Conservation (phyloP, 2,797 vertebrate genomes). For the Bucorvus abyssinicus region DNA sequence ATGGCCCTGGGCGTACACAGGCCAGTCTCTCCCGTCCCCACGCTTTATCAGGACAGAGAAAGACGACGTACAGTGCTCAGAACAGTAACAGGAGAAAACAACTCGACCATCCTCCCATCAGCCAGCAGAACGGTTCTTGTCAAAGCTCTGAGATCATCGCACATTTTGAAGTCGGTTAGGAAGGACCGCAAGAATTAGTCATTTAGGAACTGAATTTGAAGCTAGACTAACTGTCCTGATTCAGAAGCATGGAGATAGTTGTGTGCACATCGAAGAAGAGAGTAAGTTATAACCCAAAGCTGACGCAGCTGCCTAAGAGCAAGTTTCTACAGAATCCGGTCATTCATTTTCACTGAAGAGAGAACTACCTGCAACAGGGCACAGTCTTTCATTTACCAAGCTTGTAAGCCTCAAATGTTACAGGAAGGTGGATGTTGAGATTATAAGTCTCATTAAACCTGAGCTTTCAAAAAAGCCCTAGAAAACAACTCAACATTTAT, state of each 20-base stretch:
- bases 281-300: not conserved
- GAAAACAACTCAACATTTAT: not conserved
- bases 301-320: not conserved
- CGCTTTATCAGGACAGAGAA: not conserved
- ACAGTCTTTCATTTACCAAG: not conserved
- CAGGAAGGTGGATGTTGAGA: not conserved
- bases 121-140: not conserved
- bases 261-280: not conserved
- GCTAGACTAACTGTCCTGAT: not conserved
- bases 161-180: not conserved
- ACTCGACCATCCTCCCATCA: not conserved
- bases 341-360: not conserved
- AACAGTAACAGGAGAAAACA: not conserved
- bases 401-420: not conserved
- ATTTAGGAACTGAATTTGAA: not conserved
- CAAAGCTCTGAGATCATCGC: not conserved
- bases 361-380: not conserved
- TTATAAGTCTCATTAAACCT: not conserved
- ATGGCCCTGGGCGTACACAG: rapidly evolving
- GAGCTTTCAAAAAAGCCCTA: not conserved
- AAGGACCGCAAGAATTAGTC: not conserved
- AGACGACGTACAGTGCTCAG: not conserved
- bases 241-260: not conserved
- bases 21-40: not conserved
- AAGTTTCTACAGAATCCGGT: not conserved